These are phyloP conservation scores for Octodon degus DNA, from an alignment of 2,113 vertebrate species.

Conservation along the genomic window DNA sequence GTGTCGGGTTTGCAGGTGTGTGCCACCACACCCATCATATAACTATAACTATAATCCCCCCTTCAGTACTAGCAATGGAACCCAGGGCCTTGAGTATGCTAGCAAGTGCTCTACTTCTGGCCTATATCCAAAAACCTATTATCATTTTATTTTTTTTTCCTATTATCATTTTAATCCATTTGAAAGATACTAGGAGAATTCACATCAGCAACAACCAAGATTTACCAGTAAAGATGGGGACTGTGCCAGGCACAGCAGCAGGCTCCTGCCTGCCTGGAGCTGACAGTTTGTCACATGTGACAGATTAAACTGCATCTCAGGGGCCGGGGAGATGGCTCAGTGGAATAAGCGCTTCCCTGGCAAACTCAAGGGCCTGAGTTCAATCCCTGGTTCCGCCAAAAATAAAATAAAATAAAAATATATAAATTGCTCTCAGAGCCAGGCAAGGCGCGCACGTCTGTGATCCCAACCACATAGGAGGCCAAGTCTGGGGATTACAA, in stretches of 20 bases:
- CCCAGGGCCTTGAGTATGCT: not conserved
- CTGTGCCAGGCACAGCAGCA: not conserved
- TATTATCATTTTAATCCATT: not conserved
- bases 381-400: too few species aligned
- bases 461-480: not conserved
- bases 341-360: too few species aligned
- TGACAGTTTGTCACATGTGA: accelerated
- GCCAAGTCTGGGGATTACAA: not conserved
- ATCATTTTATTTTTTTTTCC: conserved; percentile 14
- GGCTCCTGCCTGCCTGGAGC: not conserved
- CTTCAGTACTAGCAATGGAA: not conserved
- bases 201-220: not conserved
- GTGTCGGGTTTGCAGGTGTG: not conserved
- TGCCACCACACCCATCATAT: not conserved
- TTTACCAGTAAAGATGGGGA: not conserved
- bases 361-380: too few species aligned
- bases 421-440: not conserved
- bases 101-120: too few species aligned
- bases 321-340: not conserved
- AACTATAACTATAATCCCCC: not conserved
- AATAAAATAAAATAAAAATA: too few species aligned
- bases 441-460: not conserved
- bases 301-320: not conserved
- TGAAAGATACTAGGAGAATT: not conserved
- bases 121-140: not conserved